Base-by-base conservation (phyloP, 2,888 invertebrate genomes). In the Metalampra italica region DNA sequence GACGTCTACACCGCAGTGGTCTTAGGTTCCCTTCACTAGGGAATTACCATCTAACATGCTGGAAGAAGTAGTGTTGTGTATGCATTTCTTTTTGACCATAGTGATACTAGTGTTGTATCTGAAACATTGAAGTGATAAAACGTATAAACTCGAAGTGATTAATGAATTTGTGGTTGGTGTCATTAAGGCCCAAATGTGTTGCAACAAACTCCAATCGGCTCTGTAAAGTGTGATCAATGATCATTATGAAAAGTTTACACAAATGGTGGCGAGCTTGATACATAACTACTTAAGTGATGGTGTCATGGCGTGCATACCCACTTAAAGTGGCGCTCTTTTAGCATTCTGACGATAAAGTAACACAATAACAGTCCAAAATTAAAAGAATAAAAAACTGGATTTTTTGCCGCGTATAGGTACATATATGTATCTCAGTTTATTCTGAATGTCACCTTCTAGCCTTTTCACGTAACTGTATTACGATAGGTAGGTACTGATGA, bases 1-100 rank as follows among this genome's bases (percentile, higher is more conserved):
- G 29, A 71, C 62, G 50, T 53, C 63, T 61, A 66, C 72, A 56
- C 72, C 70, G 60, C 61, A 73, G 57, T 76, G 76, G 80, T 74
- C 62, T 63, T 58, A 56, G 62, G 56, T 51, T 55, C 50, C 52
- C 43, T 15, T 50, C 37, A 13, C 13, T 12, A 37, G 39, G 14
- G 14, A 34, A n/a, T 14, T 15, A 39, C 15, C 15, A n/a, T 22
- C 29, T 7, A 51, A 51, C 39, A 52, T 51, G 46, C 13, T 52
- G 34, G 46, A 50, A 48, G 51, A 52, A 46, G 43, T 52, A 29
- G 49, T 52, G 14, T 12, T 52, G 43, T 52, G 45, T 43, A n/a
- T 29, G 40, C 51, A 52, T 37, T 38, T 52, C 11, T 15, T 48
- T 7, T 11, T 52, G n/a, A 52, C 51, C 2, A 8, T 52, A 29